A percentile compares a stretch with the other conserved stretches of the same genome.
Evolutionary conservation across 2,888 invertebrate species (phyloP).

Genomic region (Drosophila kokeensis): DNA sequence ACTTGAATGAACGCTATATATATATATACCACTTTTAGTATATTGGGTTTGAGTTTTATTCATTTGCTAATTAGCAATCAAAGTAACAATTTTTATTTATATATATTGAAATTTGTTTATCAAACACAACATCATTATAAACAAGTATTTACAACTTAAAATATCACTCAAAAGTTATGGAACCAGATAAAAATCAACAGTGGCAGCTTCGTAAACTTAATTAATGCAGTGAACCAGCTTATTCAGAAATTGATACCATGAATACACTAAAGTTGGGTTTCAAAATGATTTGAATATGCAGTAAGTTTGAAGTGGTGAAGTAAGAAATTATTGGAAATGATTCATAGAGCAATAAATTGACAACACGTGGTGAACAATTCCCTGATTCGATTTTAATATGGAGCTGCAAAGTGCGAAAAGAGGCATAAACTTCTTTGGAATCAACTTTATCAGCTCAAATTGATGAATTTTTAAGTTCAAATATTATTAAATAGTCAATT

Average conservation of each 20-base stretch:
- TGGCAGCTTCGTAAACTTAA: constrained; percentile 23
- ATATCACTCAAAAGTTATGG: constrained; percentile 15
- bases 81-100: neutral
- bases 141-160: constrained; percentile 21
- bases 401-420: neutral
- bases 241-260: constrained; percentile 2
- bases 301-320: neutral
- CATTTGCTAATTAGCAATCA: constrained; percentile 36
- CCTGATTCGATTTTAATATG: neutral
- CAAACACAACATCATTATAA: constrained; percentile 1
- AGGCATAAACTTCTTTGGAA: neutral
- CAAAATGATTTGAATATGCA: neutral
- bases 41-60: neutral
- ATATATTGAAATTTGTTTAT: neutral
- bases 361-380: neutral
- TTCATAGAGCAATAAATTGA: neutral
- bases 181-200: constrained; percentile 20
- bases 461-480: fast-evolving
- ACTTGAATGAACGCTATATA: constrained; percentile 37
- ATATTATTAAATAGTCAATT: neutral
- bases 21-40: neutral
- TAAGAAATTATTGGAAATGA: neutral
- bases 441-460: neutral
- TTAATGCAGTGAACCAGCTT: constrained; percentile 46
- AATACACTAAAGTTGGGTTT: neutral